Evolutionary conservation across 2,888 invertebrate genomes (phyloP).

Genomic region (Hemistola chrysoprasaria): DNA sequence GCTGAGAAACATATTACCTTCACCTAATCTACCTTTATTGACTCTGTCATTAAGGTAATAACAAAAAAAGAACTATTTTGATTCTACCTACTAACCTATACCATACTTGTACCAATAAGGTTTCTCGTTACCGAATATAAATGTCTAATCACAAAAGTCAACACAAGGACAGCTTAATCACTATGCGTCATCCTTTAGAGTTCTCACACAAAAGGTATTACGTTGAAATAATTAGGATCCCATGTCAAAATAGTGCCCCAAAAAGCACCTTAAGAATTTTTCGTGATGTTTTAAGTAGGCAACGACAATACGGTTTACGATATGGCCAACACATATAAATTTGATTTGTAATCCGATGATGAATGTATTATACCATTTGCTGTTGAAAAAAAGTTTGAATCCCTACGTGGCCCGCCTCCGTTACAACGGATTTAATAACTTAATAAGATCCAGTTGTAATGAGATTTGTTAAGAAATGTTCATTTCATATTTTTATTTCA

Average conservation of each 20-base stretch:
- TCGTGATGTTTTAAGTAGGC: conserved; percentile 63
- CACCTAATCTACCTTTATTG: too few relatives aligned
- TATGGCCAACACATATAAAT: conserved; percentile 68
- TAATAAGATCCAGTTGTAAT: conserved; percentile 54
- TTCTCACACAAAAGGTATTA: conserved; percentile 60
- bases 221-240: conserved; percentile 72
- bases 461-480: not conserved
- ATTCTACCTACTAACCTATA: too few relatives aligned
- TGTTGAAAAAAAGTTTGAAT: conserved; percentile 46
- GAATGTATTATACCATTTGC: conserved; percentile 22
- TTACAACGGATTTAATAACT: conserved; percentile 56
- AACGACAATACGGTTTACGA: conserved; percentile 57
- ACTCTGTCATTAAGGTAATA: too few relatives aligned
- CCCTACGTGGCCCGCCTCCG: conserved; percentile 37
- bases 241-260: conserved; percentile 73
- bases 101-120: too few relatives aligned
- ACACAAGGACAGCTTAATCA: conserved; percentile 43
- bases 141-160: conserved; percentile 45
- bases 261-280: conserved; percentile 51
- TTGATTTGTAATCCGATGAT: conserved; percentile 74
- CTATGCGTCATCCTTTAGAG: conserved; percentile 46
- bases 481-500: too few relatives aligned
- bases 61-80: too few relatives aligned
- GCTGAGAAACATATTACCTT: too few relatives aligned
- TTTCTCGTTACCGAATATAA: conserved; percentile 46